These are phyloP conservation scores for Acleris cristana DNA, from an alignment of 2,888 invertebrate species.

Conservation along the genomic window DNA sequence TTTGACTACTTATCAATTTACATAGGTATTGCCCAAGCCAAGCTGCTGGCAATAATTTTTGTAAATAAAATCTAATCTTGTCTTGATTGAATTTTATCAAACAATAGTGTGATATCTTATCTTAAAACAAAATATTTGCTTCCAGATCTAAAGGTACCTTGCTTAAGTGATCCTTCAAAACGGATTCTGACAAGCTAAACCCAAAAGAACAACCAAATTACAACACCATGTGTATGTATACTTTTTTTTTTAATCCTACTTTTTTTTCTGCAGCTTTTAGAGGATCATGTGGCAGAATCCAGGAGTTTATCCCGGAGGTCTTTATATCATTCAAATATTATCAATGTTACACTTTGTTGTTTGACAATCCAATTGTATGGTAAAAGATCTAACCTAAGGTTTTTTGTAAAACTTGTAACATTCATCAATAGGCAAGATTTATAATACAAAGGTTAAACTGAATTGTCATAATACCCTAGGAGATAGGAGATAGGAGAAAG, in stretches of 20 bases:
- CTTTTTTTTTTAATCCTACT: constrained; percentile 42
- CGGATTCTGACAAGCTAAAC: constrained; percentile 72
- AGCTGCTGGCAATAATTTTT: too few species aligned
- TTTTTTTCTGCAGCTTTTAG: constrained; percentile 59
- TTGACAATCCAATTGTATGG: constrained; percentile 10
- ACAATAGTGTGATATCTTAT: constrained; percentile 15
- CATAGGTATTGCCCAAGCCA: too few species aligned
- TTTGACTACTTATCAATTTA: neutral
- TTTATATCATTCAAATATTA: constrained; percentile 45
- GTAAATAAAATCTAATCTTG: neutral
- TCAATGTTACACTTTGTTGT: constrained; percentile 37
- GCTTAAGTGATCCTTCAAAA: constrained; percentile 63
- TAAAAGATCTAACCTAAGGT: constrained; percentile 9
- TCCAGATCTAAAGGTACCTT: constrained; percentile 53
- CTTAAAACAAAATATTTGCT: constrained; percentile 41
- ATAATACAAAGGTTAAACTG: too few species aligned
- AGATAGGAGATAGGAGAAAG: too few species aligned
- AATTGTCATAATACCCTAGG: too few species aligned
- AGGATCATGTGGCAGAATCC: constrained; percentile 76
- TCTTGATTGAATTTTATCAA: constrained; percentile 1
- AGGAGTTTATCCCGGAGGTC: constrained; percentile 80
- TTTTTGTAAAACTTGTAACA: too few species aligned
- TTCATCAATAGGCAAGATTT: too few species aligned
- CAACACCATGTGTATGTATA: constrained; percentile 82
- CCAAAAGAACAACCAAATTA: constrained; percentile 73